Evolutionary conservation across 2,113 vertebrate genomes (phyloP).

Genomic region (Caretta caretta): DNA sequence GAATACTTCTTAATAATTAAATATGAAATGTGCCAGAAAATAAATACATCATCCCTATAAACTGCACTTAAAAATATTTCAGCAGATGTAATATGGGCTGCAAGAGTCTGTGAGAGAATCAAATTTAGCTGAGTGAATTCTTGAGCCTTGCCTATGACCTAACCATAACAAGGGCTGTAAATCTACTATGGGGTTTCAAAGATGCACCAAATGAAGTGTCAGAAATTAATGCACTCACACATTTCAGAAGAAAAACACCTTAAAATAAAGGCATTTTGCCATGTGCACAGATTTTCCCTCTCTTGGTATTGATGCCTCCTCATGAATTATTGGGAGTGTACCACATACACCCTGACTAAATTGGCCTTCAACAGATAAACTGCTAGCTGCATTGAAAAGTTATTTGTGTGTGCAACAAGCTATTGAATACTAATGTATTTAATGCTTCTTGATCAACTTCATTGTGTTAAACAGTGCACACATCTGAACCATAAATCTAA

Average conservation of each 20-base stretch:
- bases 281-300: not conserved
- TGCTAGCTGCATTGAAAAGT: not conserved
- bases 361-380: not conserved
- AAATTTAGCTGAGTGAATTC: not conserved
- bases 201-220: not conserved
- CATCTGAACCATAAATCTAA: not conserved
- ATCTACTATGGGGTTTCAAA: constrained; percentile 21
- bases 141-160: not conserved
- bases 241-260: not conserved
- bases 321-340: too few relatives aligned
- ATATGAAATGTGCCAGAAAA: constrained; percentile 17
- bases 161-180: not conserved
- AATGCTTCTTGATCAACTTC: not conserved
- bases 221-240: not conserved
- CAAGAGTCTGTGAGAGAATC: constrained; percentile 36
- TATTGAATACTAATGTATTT: not conserved
- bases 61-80: constrained; percentile 52
- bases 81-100: not conserved
- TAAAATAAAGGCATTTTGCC: not conserved
- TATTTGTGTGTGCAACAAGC: not conserved
- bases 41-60: constrained; percentile 12
- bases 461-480: not conserved
- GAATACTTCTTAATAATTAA: constrained; percentile 61
- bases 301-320: too few relatives aligned
- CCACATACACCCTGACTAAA: too few relatives aligned